phyloP scores from a whole-genome alignment of 2,113 vertebrate species.

The Gyps fulvus region DNA sequence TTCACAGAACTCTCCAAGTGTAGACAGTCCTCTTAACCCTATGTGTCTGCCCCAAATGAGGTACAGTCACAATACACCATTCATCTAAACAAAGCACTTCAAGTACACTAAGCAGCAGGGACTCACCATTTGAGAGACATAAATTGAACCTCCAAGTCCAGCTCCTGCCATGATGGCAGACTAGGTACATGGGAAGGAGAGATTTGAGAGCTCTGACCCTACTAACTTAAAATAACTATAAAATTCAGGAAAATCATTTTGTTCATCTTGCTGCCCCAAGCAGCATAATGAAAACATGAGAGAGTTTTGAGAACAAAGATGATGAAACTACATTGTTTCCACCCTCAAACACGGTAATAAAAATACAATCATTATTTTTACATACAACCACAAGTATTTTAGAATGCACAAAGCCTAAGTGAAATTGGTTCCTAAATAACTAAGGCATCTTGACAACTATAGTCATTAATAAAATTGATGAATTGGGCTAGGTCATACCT shows the following conservation, averaged over 20 bases:
- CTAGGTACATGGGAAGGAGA: background rate
- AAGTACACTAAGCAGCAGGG: background rate
- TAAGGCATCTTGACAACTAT: background rate
- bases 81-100: background rate
- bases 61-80: background rate
- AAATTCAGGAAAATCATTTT: background rate
- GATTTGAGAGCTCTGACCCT: background rate
- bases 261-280: background rate
- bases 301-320: background rate
- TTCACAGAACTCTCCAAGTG: background rate
- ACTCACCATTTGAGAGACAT: background rate
- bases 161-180: background rate
- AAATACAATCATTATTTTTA: background rate
- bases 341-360: background rate
- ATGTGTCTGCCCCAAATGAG: background rate
- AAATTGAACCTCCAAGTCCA: background rate
- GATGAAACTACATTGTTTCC: background rate
- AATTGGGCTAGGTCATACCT: slow-evolving; percentile 72
- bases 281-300: background rate
- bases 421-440: background rate
- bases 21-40: background rate
- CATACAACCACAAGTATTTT: background rate
- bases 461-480: background rate
- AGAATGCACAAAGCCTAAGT: accelerated
- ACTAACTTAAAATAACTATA: background rate